Percentiles rank a stretch among this genome's conserved stretches.
Conservation (phyloP, 2,888 invertebrate genomes). For the Cheilosia pagana region DNA sequence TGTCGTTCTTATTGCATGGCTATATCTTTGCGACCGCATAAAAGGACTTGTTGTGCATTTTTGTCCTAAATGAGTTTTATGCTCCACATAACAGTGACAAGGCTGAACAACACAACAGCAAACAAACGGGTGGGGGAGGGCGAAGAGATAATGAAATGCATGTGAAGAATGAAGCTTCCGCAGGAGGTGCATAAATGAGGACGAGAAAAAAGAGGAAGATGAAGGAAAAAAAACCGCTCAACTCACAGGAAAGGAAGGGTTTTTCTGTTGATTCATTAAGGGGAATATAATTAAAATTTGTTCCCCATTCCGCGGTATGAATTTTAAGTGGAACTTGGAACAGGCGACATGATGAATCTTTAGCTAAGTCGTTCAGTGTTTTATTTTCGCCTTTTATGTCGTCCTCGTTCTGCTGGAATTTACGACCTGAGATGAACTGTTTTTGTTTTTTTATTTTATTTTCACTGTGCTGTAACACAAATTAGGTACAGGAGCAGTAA, state of each 20-base stretch:
- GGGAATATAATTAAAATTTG: slow-evolving; percentile 73
- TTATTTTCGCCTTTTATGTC: slow-evolving; percentile 44
- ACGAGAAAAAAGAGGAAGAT: slow-evolving; percentile 36
- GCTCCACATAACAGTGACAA: slow-evolving; percentile 72
- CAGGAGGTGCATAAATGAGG: slow-evolving; percentile 68
- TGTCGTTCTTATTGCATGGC: slow-evolving; percentile 1
- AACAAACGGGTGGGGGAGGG: neutral
- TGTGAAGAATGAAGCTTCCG: slow-evolving; percentile 61
- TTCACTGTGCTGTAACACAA: slow-evolving; percentile 5
- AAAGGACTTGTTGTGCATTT: slow-evolving; percentile 75
- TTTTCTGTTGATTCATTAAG: slow-evolving; percentile 70
- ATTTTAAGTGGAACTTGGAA: slow-evolving; percentile 72
- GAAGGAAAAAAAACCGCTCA: slow-evolving; percentile 8
- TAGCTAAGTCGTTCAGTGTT: slow-evolving; percentile 45
- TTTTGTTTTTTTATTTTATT: neutral
- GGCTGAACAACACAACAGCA: slow-evolving; percentile 38
- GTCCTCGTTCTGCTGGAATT: slow-evolving; percentile 49
- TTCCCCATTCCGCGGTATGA: slow-evolving; percentile 69
- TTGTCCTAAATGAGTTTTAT: slow-evolving; percentile 73
- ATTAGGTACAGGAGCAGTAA: slow-evolving; percentile 3
- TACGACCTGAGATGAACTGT: slow-evolving; percentile 28
- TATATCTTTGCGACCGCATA: slow-evolving; percentile 48
- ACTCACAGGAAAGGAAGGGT: slow-evolving; percentile 36
- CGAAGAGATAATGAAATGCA: slow-evolving; percentile 66
- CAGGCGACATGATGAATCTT: slow-evolving; percentile 67